These are phyloP conservation scores for Phalacrocorax carbo DNA, from an alignment of 2,113 vertebrate genomes.

Conservation along the genomic window DNA sequence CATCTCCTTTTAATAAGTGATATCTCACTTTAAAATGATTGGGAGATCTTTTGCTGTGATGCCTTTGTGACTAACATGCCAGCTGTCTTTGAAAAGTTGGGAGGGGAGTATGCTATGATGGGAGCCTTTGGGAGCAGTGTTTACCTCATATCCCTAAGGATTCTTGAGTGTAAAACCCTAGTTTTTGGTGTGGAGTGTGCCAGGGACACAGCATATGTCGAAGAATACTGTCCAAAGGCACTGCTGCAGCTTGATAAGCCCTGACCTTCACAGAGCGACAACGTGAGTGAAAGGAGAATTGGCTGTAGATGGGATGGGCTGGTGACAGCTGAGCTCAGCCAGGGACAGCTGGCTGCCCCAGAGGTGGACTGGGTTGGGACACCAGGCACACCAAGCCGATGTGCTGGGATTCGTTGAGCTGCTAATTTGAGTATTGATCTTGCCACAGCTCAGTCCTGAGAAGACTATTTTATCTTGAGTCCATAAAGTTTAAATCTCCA, in stretches of 20 bases:
- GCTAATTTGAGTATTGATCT: neutral
- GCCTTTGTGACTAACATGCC: neutral
- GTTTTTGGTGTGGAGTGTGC: neutral
- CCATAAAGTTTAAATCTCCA: neutral
- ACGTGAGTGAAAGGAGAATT: rapidly evolving
- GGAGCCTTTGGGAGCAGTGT: neutral
- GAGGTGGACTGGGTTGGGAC: rapidly evolving
- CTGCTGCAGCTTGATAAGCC: neutral
- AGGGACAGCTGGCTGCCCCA: neutral
- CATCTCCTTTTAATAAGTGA: neutral
- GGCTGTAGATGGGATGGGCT: neutral
- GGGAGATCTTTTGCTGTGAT: neutral
- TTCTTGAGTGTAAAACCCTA: neutral
- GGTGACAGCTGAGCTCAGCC: neutral
- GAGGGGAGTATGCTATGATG: neutral
- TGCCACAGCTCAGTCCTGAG: neutral
- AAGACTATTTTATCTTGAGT: neutral
- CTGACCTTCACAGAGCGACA: neutral
- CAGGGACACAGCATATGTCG: neutral
- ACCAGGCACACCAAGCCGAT: neutral
- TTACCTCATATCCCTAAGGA: neutral
- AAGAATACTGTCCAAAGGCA: neutral
- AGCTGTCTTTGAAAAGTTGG: neutral
- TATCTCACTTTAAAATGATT: neutral
- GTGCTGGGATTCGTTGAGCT: neutral